These are phyloP conservation scores for Gulo gulo DNA, from an alignment of 2,113 vertebrate species.

Conservation along the genomic window DNA sequence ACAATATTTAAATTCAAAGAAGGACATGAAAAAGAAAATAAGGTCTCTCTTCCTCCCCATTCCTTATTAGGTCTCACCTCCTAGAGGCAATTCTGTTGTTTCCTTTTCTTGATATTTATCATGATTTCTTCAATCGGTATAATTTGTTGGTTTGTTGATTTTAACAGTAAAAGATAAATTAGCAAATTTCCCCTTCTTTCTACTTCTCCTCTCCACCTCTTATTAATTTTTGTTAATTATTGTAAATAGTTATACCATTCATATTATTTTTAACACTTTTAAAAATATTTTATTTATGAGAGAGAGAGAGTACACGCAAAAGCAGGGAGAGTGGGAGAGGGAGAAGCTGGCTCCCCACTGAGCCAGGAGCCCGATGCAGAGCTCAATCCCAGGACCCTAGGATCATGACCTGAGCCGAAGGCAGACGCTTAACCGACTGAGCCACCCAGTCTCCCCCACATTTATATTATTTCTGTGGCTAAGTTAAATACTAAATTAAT, in stretches of 20 bases:
- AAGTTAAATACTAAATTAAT: not conserved
- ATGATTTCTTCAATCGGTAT: not conserved
- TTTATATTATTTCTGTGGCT: not conserved
- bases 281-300: too few species aligned
- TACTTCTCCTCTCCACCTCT: not conserved
- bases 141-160: not conserved
- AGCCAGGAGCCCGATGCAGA: too few species aligned
- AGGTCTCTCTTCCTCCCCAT: not conserved
- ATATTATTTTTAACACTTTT: not conserved
- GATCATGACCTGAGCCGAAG: too few species aligned
- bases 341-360: too few species aligned
- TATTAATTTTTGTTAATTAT: not conserved
- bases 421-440: too few species aligned
- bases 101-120: not conserved
- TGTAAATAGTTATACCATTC: not conserved
- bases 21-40: not conserved
- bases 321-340: too few species aligned
- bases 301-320: too few species aligned
- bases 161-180: not conserved
- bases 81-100: not conserved
- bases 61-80: not conserved
- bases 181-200: not conserved
- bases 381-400: too few species aligned
- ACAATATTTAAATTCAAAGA: slow-evolving; percentile 5
- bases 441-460: not conserved